A percentile compares a stretch with the other conserved stretches of the same genome.
phyloP scores from a whole-genome alignment of 35 echinoderm and acorn worm genomes.

The Lytechinus variegatus region DNA sequence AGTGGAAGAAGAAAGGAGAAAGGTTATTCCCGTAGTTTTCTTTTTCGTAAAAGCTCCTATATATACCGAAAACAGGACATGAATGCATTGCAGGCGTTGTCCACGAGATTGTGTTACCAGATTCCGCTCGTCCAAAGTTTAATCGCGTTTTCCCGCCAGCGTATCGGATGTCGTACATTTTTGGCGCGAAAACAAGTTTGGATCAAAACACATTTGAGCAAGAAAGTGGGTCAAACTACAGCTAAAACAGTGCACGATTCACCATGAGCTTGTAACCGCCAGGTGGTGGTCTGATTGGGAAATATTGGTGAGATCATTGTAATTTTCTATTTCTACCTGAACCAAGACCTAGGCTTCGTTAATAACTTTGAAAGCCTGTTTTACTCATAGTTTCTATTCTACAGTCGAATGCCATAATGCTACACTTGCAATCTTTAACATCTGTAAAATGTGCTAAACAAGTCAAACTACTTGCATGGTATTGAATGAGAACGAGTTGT shows the following conservation, averaged over 20 bases:
- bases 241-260: neutral
- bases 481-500: too few relatives aligned
- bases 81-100: neutral
- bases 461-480: too few relatives aligned
- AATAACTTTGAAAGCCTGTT: too few relatives aligned
- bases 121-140: neutral
- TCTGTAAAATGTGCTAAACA: too few relatives aligned
- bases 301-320: neutral
- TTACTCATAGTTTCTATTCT: too few relatives aligned
- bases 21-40: neutral
- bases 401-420: too few relatives aligned
- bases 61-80: neutral
- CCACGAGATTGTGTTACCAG: neutral
- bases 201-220: neutral
- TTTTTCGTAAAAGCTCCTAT: neutral
- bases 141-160: neutral
- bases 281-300: neutral
- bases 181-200: neutral
- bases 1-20: neutral
- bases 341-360: neutral
- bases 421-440: too few relatives aligned
- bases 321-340: neutral
- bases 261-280: neutral
- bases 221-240: neutral
- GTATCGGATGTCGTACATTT: conserved; percentile 10